These are phyloP conservation scores for Anser cygnoides DNA, from an alignment of 2,113 vertebrate species.

Conservation along the genomic window DNA sequence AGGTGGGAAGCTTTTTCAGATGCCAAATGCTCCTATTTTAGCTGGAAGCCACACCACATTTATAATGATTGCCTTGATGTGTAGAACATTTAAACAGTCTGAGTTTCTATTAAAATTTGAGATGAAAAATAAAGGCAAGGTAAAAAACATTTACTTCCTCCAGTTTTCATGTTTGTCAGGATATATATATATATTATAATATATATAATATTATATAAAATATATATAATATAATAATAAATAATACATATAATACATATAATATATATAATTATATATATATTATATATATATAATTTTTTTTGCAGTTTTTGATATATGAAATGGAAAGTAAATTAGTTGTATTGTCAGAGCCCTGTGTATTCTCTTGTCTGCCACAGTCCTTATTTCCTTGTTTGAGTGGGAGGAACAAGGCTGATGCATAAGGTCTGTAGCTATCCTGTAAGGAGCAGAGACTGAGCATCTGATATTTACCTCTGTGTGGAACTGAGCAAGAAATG, in stretches of 20 bases:
- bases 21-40: not conserved
- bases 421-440: not conserved
- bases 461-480: not conserved
- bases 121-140: constrained; percentile 16
- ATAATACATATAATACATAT: too few species aligned
- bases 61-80: not conserved
- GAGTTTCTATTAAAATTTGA: constrained; percentile 11
- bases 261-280: too few species aligned
- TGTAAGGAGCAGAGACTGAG: not conserved
- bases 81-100: not conserved
- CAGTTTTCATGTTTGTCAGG: not conserved
- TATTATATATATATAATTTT: not conserved
- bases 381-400: not conserved
- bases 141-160: not conserved
- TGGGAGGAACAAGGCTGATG: not conserved
- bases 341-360: not conserved
- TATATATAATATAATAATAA: too few species aligned
- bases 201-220: too few species aligned
- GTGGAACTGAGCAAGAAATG: not conserved
- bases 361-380: not conserved
- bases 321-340: not conserved
- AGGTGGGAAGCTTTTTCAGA: constrained; percentile 1
- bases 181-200: too few species aligned
- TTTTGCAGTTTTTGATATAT: not conserved
- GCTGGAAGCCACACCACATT: not conserved